Conservation (phyloP, 2,888 invertebrate genomes). For the Xestia sexstrigata region DNA sequence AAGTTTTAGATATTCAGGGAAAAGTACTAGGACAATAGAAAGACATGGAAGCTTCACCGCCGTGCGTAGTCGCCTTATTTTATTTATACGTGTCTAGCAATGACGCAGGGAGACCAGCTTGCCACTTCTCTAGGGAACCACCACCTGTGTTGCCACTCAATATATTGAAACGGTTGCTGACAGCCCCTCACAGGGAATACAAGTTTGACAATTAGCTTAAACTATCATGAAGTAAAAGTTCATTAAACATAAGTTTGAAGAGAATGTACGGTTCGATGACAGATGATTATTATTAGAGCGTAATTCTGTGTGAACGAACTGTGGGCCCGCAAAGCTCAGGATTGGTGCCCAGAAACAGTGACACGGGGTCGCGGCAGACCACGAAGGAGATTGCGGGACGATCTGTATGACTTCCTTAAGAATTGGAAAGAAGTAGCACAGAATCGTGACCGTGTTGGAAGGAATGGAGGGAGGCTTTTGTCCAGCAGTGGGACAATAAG, state of each 20-base stretch:
- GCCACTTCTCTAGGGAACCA: slow-evolving; percentile 75
- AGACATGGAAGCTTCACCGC: slow-evolving; percentile 40
- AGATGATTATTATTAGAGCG: neutral
- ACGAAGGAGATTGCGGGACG: too few species aligned
- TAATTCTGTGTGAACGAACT: neutral
- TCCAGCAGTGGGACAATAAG: too few species aligned
- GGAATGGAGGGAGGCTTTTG: too few species aligned
- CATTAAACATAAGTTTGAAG: slow-evolving; percentile 30
- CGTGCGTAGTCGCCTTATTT: slow-evolving; percentile 48
- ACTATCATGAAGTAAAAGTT: slow-evolving; percentile 27
- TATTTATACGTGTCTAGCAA: slow-evolving; percentile 59
- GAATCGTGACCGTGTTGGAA: too few species aligned
- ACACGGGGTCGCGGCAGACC: too few species aligned
- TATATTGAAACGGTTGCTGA: slow-evolving; percentile 60
- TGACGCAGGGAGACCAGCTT: slow-evolving; percentile 63
- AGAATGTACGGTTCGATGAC: slow-evolving; percentile 17
- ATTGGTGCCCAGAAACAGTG: too few species aligned
- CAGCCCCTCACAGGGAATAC: slow-evolving; percentile 48
- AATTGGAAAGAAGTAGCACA: too few species aligned
- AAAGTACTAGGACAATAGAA: slow-evolving; percentile 66
- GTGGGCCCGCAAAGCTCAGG: too few species aligned
- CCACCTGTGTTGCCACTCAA: slow-evolving; percentile 73
- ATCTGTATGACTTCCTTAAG: too few species aligned
- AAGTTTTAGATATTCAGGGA: neutral
- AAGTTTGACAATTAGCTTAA: slow-evolving; percentile 48